Conservation (phyloP, 2,113 vertebrate genomes). For the Protobothrops flavoviridis region DNA sequence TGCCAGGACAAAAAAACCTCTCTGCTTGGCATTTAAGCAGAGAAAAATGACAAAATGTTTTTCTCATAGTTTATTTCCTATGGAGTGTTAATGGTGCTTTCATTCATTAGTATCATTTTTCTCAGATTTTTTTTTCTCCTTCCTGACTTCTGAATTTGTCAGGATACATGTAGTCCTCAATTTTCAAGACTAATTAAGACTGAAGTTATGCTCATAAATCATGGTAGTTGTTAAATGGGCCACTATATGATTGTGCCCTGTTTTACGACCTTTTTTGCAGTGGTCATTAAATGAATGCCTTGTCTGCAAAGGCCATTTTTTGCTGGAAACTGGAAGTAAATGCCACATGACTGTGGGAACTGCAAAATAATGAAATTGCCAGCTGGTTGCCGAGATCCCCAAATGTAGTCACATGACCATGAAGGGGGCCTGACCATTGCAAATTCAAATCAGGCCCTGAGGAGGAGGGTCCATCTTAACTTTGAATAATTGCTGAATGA, state of each 20-base stretch:
- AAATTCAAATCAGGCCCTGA: background rate
- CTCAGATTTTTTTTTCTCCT: slow-evolving; percentile 6
- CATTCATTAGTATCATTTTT: background rate
- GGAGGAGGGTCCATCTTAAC: background rate
- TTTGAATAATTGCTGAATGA: background rate
- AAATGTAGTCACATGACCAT: background rate
- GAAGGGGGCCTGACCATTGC: background rate
- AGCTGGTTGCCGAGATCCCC: background rate
- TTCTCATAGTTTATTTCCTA: background rate
- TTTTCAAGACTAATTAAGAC: background rate
- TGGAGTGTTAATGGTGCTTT: background rate
- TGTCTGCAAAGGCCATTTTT: background rate
- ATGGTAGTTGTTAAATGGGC: background rate
- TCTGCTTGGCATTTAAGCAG: background rate
- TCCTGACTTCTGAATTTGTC: background rate
- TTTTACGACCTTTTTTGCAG: background rate
- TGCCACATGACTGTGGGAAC: background rate
- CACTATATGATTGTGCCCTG: background rate
- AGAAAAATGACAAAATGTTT: background rate
- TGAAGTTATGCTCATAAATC: background rate
- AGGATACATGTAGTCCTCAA: background rate
- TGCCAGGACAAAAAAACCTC: background rate
- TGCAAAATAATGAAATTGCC: background rate
- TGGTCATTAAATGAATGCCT: background rate
- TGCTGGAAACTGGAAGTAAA: background rate